A percentile compares a stretch with the other conserved stretches of the same genome.
phyloP scores from a whole-genome alignment of 1,140 invertebrate genomes.

The Brachionus angularis region DNA sequence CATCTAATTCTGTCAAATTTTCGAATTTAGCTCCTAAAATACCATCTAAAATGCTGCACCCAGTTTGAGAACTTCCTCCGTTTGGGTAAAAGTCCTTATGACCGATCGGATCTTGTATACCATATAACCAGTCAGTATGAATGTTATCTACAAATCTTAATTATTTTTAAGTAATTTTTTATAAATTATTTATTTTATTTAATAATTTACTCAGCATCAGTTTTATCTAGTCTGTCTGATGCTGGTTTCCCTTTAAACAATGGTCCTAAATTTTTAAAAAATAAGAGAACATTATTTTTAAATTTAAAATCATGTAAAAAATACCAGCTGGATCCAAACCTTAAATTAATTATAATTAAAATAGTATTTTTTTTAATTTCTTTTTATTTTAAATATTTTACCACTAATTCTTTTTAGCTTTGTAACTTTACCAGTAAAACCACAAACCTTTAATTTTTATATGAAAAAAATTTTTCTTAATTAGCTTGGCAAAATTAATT shows the following conservation, averaged over 20 bases:
- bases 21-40: background rate
- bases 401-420: slow-evolving; percentile 73
- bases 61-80: slow-evolving; percentile 60
- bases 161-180: background rate
- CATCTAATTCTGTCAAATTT: too few relatives aligned
- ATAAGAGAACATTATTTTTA: too few relatives aligned
- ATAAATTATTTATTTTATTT: background rate
- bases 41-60: slow-evolving; percentile 7
- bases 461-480: background rate
- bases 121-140: slow-evolving; percentile 74
- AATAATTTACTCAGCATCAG: slow-evolving; percentile 71
- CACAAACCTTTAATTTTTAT: too few relatives aligned
- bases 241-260: too few relatives aligned
- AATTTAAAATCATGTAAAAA: too few relatives aligned
- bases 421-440: slow-evolving; percentile 80
- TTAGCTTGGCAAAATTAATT: background rate
- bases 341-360: background rate
- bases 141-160: slow-evolving; percentile 78
- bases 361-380: background rate
- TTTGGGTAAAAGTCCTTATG: slow-evolving; percentile 56
- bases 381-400: slow-evolving; percentile 52
- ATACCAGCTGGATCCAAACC: too few relatives aligned
- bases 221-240: slow-evolving; percentile 73
- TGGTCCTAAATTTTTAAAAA: too few relatives aligned
- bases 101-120: slow-evolving; percentile 59